phyloP scores from a whole-genome alignment of 2,888 invertebrate species.

The Hyalella azteca region DNA sequence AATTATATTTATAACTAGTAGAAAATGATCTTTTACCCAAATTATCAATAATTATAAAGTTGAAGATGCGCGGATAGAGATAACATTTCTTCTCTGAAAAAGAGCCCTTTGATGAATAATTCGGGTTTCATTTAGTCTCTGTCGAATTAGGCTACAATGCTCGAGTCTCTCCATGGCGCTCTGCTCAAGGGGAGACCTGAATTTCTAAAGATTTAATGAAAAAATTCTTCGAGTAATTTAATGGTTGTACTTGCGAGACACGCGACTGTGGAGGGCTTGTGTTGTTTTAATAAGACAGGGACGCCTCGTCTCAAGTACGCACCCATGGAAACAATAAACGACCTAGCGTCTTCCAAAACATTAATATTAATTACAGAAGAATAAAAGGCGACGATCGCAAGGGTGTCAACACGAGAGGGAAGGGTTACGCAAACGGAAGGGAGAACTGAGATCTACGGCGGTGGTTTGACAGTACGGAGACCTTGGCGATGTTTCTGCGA shows the following conservation, averaged over 20 bases:
- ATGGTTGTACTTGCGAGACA: not conserved
- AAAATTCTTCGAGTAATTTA: conserved; percentile 20
- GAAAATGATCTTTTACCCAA: no score
- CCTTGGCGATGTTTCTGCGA: not conserved
- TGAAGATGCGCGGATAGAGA: no score
- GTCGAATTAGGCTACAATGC: no score
- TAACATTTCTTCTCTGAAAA: no score
- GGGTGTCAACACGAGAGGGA: conserved; percentile 10
- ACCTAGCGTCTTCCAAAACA: conserved; percentile 28
- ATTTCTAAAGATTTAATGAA: not conserved
- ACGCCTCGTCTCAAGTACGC: not conserved
- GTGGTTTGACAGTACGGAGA: not conserved
- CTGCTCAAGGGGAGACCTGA: not conserved
- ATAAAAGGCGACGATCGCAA: conserved; percentile 23
- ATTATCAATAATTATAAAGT: no score
- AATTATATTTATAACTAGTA: no score
- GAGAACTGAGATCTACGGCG: conserved; percentile 6
- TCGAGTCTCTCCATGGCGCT: not conserved
- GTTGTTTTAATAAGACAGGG: conserved; percentile 5
- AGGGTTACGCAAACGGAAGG: conserved; percentile 25
- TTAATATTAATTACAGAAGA: conserved; percentile 33
- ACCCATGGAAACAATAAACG: conserved; percentile 29
- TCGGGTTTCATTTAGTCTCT: no score
- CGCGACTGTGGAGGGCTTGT: not conserved
- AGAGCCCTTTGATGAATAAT: no score